Evolutionary conservation across 2,888 invertebrate species (phyloP), one percentile per base, ranked within the genome.

Genomic region (Scelioninae gen. 2): DNA sequence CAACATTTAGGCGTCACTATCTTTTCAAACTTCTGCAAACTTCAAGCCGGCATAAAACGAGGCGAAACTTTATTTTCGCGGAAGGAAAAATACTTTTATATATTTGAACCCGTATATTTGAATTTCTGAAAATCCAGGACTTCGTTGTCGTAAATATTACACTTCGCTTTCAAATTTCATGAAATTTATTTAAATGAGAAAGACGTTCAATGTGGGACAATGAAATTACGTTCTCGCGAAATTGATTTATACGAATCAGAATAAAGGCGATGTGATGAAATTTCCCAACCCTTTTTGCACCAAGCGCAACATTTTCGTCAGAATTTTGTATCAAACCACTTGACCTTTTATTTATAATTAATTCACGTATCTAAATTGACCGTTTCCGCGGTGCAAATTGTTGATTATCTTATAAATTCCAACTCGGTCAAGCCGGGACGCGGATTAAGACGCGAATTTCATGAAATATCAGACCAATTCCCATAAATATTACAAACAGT

Each of bases 131-230:
- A 25, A 45, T 25, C 13, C 13, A 25, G 25, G 45, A 25, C 25
- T 45, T 25, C 45, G 13, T 13, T 25, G 45, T 45, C 45, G 25
- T 45, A 45, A 45, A 45, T 45, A 25, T 45, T 45, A 45, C 45
- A 45, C 45, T 45, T 45, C 25, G 13, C 45, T 25, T 45, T 45
- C 13, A 45, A 45, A 45, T 45, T 45, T 25, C 45, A 13, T 25
- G 45, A 25, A 45, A 45, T 22, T 13, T 25, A 45, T 45, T 45
- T 45, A 45, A 45, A 45, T 45, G 45, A 45, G 25, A 45, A 25
- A 25, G 22, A 45, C 9, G 45, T 45, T 45, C 25, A 45, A 45
- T 45, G 13, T 45, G 18, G 45, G n/a, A 45, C 45, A 45, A 45
- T 25, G 45, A 45, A 45, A 45, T 45, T 45, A 25, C 22, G 22